A percentile compares a stretch with the other conserved stretches of the same genome.
phyloP scores from a whole-genome alignment of 2,797 vertebrate genomes.

The Alcedo atthis region DNA sequence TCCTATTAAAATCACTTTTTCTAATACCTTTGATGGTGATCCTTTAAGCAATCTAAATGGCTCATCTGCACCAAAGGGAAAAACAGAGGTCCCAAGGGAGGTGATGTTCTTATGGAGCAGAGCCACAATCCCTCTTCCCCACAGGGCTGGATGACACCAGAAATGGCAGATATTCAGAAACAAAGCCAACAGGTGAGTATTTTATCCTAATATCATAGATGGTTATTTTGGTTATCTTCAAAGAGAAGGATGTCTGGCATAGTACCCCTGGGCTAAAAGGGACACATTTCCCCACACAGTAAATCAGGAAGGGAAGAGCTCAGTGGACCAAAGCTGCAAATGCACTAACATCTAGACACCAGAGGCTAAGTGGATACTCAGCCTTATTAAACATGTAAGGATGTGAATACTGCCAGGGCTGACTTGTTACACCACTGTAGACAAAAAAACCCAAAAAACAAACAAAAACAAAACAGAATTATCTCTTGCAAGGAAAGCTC shows the following conservation, averaged over 20 bases:
- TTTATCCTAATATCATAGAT: background rate
- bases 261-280: background rate
- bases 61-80: background rate
- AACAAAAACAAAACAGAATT: background rate
- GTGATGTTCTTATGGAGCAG: rapidly evolving
- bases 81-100: background rate
- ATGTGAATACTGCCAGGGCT: background rate
- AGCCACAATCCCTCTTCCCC: background rate
- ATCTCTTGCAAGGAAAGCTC: background rate
- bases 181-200: background rate
- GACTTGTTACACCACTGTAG: background rate
- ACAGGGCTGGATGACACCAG: background rate
- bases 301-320: background rate
- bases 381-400: background rate
- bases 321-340: background rate
- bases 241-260: rapidly evolving
- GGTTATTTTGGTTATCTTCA: background rate
- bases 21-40: background rate
- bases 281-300: background rate
- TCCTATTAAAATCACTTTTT: background rate
- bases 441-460: no score
- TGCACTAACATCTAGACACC: background rate
- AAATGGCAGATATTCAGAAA: background rate
- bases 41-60: background rate
- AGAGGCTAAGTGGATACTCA: background rate